Evolutionary conservation across 2,888 invertebrate species (phyloP).

Genomic region (Cryptophagus acutangulus): DNA sequence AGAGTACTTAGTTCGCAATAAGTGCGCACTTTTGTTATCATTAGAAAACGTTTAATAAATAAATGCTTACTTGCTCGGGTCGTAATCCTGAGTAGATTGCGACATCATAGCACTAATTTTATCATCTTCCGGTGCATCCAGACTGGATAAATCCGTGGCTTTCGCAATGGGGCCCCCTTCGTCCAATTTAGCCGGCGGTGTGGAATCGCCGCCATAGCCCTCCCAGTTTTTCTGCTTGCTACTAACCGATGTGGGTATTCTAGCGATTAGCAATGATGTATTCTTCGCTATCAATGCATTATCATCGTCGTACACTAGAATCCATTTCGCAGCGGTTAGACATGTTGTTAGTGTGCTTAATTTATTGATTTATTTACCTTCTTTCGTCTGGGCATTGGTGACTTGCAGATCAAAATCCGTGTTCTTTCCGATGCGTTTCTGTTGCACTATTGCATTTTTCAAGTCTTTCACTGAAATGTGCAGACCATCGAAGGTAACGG

Average conservation of each 20-base stretch:
- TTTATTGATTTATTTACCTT: constrained; percentile 63
- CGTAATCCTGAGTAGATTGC: constrained; percentile 95
- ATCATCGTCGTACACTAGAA: constrained; percentile 86
- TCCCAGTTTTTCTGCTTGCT: constrained; percentile 68
- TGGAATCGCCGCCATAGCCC: constrained; percentile 50
- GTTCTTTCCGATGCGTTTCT: constrained; percentile 90
- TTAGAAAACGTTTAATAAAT: not conserved
- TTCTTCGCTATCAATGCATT: constrained; percentile 92
- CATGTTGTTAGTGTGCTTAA: not conserved
- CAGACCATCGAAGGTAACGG: constrained; percentile 93
- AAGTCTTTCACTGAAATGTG: constrained; percentile 94
- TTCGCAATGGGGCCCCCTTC: constrained; percentile 54
- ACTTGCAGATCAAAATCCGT: constrained; percentile 95
- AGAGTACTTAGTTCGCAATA: not conserved
- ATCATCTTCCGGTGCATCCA: constrained; percentile 94
- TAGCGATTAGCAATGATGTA: constrained; percentile 89
- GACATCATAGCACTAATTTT: constrained; percentile 97
- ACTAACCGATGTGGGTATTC: constrained; percentile 80
- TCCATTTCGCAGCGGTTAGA: constrained; percentile 19
- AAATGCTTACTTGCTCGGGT: constrained; percentile 84
- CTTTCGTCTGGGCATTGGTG: constrained; percentile 94
- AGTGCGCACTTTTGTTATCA: not conserved
- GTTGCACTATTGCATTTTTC: constrained; percentile 90
- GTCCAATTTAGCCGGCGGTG: constrained; percentile 43
- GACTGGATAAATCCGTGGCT: constrained; percentile 77